Evolutionary conservation across 2,797 vertebrate species (phyloP).

Genomic region (Microctenopoma lineatum): DNA sequence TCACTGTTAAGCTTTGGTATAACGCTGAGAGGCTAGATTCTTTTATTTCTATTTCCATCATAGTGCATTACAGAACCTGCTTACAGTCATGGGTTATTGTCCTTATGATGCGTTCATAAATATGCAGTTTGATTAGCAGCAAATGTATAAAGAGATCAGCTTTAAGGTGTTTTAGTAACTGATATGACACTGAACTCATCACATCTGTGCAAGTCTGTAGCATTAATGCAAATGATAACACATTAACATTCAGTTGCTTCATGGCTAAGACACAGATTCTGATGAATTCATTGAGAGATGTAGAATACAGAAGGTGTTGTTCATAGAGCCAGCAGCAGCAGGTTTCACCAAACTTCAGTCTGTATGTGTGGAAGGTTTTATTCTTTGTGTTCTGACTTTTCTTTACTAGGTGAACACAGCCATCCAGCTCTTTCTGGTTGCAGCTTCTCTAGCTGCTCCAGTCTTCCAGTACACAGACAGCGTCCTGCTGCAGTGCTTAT

Average conservation of each 20-base stretch:
- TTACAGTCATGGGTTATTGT: too few relatives aligned
- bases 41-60: not conserved
- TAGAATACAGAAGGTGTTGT: not conserved
- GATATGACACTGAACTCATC: not conserved
- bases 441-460: slow-evolving; percentile 93
- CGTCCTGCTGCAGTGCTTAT: slow-evolving; percentile 90
- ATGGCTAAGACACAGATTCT: not conserved
- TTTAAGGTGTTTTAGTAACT: not conserved
- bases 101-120: too few relatives aligned
- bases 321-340: not conserved
- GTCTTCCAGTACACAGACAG: slow-evolving; percentile 97
- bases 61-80: not conserved
- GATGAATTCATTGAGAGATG: not conserved
- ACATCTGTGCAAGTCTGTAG: not conserved
- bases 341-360: not conserved
- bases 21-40: not conserved
- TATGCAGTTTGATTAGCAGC: too few relatives aligned
- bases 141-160: not conserved
- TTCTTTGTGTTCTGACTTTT: not conserved
- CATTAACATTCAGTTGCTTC: slow-evolving; percentile 13
- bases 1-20: slow-evolving; percentile 1
- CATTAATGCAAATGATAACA: not conserved
- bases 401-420: slow-evolving; percentile 91
- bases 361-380: not conserved
- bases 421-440: slow-evolving; percentile 93